Evolutionary conservation across 2,797 vertebrate genomes (phyloP).

Genomic region (Leptodactylus fallax): DNA sequence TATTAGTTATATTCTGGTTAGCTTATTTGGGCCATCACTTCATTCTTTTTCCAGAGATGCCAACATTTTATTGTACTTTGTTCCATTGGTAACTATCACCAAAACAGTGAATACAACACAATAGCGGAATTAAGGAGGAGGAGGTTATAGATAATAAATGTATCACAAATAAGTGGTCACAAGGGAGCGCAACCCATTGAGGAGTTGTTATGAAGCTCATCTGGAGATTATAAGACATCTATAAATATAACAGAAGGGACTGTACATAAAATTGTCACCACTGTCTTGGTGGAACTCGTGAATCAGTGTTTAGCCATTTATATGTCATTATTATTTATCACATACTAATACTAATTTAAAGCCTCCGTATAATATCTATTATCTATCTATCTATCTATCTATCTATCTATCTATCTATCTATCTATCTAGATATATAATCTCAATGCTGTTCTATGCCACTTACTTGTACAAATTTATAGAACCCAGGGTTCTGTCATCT

Average conservation of each 20-base stretch:
- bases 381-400: too few relatives aligned
- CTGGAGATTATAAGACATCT: background rate
- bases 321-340: background rate
- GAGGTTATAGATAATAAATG: background rate
- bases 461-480: background rate
- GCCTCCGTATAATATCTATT: background rate
- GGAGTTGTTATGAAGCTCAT: background rate
- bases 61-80: too few relatives aligned
- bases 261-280: background rate
- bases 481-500: background rate
- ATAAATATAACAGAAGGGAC: background rate
- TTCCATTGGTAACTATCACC: background rate
- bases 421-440: too few relatives aligned
- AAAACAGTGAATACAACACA: background rate
- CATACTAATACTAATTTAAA: background rate
- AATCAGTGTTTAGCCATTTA: background rate
- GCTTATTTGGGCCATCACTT: too few relatives aligned
- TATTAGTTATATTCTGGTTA: too few relatives aligned
- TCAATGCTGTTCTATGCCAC: background rate
- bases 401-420: too few relatives aligned
- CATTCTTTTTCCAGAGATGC: too few relatives aligned
- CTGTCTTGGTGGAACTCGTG: too few relatives aligned
- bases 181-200: background rate
- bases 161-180: background rate
- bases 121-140: background rate